Base-by-base conservation (phyloP, 1,140 invertebrate genomes). In the Magallana ariakensis region DNA sequence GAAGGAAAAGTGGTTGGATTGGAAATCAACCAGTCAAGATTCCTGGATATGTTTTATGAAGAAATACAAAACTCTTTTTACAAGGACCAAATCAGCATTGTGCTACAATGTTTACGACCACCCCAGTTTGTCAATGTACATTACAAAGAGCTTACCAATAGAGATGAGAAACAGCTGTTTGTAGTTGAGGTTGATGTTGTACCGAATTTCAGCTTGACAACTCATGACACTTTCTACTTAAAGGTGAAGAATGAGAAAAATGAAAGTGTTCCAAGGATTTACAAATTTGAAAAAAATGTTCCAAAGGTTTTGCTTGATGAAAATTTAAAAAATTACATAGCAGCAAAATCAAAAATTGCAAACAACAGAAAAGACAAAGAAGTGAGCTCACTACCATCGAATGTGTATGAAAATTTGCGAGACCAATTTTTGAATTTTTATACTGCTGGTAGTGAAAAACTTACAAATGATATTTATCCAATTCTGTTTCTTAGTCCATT, bases 161-260 rank as follows among this genome's bases (percentile, higher is more conserved):
- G 66, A 46, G 46, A 33, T 55, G 15, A 5, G 57, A 0, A 46
- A 8, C 22, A 62, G 0, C 84, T 90, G 3, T 86, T 66, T n/a
- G 88, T 92, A 13, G 54, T 90, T 75, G 91, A 92, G 46, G 84
- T 92, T 60, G 91, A 92, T 85, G 82, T 92, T 56, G 86, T 90
- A 53, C 89, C 91, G 87, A 54, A 26, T 16, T 84, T 33, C 54
- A 57, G 26, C 26, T 15, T 84, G 56, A 57, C 82, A 26, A 58
- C 16, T 8, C 22, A 57, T 46, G 53, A 66, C 55, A 75, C 26
- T 75, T 75, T 75, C 66, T 75, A 75, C 26, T 26, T 75, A 13
- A 9, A 26, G 13, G 22, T 26, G 66, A 75, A 75, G 3, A 75
- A 75, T 13, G 58, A 60, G n/a, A 13, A 60, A 60, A 13, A 60